phyloP scores from a whole-genome alignment of 2,113 vertebrate genomes.

The Patagioenas fasciata region DNA sequence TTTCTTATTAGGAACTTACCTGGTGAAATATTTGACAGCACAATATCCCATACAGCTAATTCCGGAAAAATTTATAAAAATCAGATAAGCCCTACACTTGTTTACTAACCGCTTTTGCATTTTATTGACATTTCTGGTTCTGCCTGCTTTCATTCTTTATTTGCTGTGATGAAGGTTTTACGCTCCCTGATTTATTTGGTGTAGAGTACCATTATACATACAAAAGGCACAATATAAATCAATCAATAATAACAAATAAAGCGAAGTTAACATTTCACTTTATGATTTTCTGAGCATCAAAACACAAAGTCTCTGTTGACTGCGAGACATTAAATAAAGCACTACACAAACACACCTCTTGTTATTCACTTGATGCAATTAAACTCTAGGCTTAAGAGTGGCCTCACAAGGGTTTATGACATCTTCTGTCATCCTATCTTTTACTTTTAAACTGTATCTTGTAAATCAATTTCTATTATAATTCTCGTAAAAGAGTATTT shows the following conservation, averaged over 20 bases:
- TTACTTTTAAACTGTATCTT: constrained; percentile 14
- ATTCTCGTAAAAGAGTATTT: constrained; percentile 25
- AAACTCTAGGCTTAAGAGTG: background rate
- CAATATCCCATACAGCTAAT: background rate
- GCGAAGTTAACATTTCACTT: background rate
- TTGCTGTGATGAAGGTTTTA: constrained; percentile 41
- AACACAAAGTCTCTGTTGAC: background rate
- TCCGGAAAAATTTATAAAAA: constrained; percentile 6
- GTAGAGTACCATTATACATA: background rate
- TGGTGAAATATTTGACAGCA: background rate
- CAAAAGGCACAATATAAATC: background rate
- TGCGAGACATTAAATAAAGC: constrained; percentile 11
- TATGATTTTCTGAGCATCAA: constrained; percentile 5
- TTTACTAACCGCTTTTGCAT: background rate
- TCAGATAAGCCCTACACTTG: background rate
- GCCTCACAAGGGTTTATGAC: background rate
- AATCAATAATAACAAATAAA: constrained; percentile 37
- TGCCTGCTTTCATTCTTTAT: constrained; percentile 24
- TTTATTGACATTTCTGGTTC: constrained; percentile 26
- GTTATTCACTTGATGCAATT: background rate
- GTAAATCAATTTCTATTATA: constrained; percentile 49
- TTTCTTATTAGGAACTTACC: background rate
- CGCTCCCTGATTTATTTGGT: constrained; percentile 39
- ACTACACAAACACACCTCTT: background rate
- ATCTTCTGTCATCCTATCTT: background rate